These are phyloP conservation scores for Oscheius sp. DNA, from an alignment of 2,888 invertebrate species.

Conservation along the genomic window DNA sequence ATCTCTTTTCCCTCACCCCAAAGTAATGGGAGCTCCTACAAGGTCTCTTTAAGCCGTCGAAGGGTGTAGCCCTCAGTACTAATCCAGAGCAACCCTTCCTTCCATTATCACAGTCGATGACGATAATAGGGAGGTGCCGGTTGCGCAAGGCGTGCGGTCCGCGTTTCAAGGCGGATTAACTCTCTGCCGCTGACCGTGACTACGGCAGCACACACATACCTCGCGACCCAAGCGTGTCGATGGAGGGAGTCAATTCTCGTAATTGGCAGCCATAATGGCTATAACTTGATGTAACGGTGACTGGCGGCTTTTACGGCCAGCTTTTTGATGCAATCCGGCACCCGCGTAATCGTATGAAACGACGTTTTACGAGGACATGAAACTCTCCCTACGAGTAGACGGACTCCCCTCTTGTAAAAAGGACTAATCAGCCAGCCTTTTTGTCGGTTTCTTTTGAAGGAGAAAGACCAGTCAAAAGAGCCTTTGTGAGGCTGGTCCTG, in stretches of 20 bases:
- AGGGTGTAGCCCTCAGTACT: too few species aligned
- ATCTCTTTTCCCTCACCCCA: too few species aligned
- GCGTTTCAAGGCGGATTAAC: slow-evolving; percentile 24
- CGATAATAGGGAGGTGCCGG: slow-evolving; percentile 28
- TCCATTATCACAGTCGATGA: not conserved
- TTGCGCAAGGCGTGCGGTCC: slow-evolving; percentile 28
- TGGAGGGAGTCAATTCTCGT: slow-evolving; percentile 20
- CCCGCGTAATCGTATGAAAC: slow-evolving; percentile 31
- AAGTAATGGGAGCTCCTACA: too few species aligned
- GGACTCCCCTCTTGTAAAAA: too few species aligned
- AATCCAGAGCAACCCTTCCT: too few species aligned
- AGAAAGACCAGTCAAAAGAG: too few species aligned
- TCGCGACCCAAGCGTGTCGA: not conserved
- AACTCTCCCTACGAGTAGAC: not conserved
- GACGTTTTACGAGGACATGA: slow-evolving; percentile 27
- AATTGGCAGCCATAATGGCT: not conserved
- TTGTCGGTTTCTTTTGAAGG: too few species aligned
- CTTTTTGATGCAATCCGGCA: slow-evolving; percentile 33
- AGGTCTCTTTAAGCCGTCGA: too few species aligned
- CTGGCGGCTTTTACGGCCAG: slow-evolving; percentile 19
- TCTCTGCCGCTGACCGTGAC: slow-evolving; percentile 14
- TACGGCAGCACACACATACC: slow-evolving; percentile 20
- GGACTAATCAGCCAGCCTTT: too few species aligned
- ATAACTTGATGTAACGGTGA: slow-evolving; percentile 23
- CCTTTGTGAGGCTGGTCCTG: not conserved